Conservation (phyloP, 2,797 vertebrate species). For the Peromyscus melanophrys region DNA sequence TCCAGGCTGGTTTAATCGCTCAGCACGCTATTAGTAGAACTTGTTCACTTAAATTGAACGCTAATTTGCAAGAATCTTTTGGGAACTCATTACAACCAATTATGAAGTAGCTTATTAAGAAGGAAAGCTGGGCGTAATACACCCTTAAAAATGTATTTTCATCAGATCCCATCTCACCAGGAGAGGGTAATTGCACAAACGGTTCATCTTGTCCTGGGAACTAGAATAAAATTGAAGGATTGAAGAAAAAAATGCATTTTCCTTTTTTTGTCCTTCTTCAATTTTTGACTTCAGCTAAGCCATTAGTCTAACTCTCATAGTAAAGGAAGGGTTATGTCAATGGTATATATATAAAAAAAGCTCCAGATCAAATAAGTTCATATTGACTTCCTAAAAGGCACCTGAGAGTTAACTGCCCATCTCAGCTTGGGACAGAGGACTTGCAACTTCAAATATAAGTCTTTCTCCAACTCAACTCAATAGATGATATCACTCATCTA, state of each 20-base stretch:
- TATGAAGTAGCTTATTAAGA: constrained; percentile 57
- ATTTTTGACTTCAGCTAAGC: constrained; percentile 36
- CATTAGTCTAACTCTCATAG: constrained; percentile 42
- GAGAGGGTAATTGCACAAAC: constrained; percentile 42
- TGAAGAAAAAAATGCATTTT: not conserved
- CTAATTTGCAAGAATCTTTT: constrained; percentile 62
- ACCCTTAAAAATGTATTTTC: constrained; percentile 49
- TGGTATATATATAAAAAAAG: not conserved
- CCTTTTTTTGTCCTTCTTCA: not conserved
- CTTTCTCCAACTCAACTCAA: constrained; percentile 1
- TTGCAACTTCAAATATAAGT: constrained; percentile 32
- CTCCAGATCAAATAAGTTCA: constrained; percentile 61
- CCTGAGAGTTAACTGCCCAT: constrained; percentile 32
- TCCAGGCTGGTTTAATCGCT: not conserved
- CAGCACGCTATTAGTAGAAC: not conserved
- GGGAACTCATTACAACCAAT: constrained; percentile 60
- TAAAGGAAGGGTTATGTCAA: constrained; percentile 42
- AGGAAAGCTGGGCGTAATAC: not conserved
- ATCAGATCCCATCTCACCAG: constrained; percentile 17
- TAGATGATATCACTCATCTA: not conserved
- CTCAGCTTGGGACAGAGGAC: not conserved
- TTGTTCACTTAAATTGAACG: constrained; percentile 62
- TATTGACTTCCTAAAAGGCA: constrained; percentile 61
- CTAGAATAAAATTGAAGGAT: not conserved
- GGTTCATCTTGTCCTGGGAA: not conserved